phyloP scores from a whole-genome alignment of 2,113 vertebrate species.

The Albula glossodonta region DNA sequence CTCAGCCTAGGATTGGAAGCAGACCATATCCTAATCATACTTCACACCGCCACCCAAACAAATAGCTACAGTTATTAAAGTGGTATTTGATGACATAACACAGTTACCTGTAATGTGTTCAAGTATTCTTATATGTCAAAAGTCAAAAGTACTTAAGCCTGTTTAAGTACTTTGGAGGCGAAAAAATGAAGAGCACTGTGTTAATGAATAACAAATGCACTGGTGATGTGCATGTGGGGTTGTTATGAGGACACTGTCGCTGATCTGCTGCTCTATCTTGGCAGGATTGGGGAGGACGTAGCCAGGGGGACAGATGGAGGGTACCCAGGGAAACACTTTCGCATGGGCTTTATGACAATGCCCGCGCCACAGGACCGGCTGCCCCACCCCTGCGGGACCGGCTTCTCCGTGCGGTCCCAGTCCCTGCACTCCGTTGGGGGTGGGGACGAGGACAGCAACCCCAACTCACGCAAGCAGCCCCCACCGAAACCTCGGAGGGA shows the following conservation, averaged over 20 bases:
- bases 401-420: constrained; percentile 92
- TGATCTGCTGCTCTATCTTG: constrained; percentile 28
- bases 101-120: not conserved
- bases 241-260: not conserved
- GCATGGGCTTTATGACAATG: constrained; percentile 98
- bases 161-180: too few relatives aligned
- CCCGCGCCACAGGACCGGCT: constrained; percentile 91
- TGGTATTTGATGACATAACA: not conserved
- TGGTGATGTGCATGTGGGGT: not conserved
- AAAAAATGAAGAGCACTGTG: too few relatives aligned
- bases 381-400: constrained; percentile 80
- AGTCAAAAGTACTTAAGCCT: too few relatives aligned
- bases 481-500: constrained; percentile 94
- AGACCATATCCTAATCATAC: not conserved
- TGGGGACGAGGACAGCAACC: constrained; percentile 78
- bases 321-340: constrained; percentile 88
- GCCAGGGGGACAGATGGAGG: constrained; percentile 78
- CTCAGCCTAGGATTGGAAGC: not conserved
- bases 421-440: constrained; percentile 94
- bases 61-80: not conserved
- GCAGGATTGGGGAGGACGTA: constrained; percentile 89
- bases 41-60: not conserved
- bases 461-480: constrained; percentile 83
- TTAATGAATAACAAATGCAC: too few relatives aligned
- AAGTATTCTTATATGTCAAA: not conserved